These are phyloP conservation scores for Cephus rjabovi DNA, from an alignment of 2,888 invertebrate genomes.

Conservation along the genomic window DNA sequence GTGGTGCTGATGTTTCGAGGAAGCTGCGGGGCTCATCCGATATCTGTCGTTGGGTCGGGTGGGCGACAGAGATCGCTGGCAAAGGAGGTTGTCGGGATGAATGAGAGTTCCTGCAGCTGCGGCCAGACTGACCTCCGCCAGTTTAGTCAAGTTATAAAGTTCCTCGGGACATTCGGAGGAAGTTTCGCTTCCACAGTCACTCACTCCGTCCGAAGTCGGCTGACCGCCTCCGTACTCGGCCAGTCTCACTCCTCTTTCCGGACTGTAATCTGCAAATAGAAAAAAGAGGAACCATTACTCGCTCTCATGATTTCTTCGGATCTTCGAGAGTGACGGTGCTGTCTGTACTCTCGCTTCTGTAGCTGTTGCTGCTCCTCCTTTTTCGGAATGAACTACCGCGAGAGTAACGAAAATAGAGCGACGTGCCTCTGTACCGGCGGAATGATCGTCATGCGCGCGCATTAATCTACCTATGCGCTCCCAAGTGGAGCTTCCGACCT, in stretches of 20 bases:
- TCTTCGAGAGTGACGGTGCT: too few species aligned
- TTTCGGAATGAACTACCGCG: conserved; percentile 46
- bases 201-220: conserved; percentile 63
- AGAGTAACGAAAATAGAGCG: conserved; percentile 57
- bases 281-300: background rate
- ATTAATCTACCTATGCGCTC: background rate
- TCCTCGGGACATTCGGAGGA: conserved; percentile 71
- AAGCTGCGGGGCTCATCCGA: background rate
- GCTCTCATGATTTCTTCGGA: too few species aligned
- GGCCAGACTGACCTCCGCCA: conserved; percentile 79
- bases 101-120: conserved; percentile 73
- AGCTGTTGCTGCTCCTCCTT: conserved; percentile 27
- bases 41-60: conserved; percentile 6
- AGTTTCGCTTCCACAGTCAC: conserved; percentile 63
- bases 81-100: conserved; percentile 58
- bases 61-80: conserved; percentile 49
- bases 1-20: conserved; percentile 17
- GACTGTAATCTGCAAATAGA: conserved; percentile 51
- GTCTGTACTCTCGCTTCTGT: too few species aligned
- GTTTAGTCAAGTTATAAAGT: conserved; percentile 79
- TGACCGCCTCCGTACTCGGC: conserved; percentile 58
- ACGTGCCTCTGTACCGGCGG: conserved; percentile 27
- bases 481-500: background rate
- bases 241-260: conserved; percentile 52
- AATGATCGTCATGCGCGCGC: too few species aligned